Percentiles rank a stretch among this genome's conserved stretches.
These are phyloP conservation scores for Pammene aurita DNA, from an alignment of 2,888 invertebrate genomes.

Conservation along the genomic window DNA sequence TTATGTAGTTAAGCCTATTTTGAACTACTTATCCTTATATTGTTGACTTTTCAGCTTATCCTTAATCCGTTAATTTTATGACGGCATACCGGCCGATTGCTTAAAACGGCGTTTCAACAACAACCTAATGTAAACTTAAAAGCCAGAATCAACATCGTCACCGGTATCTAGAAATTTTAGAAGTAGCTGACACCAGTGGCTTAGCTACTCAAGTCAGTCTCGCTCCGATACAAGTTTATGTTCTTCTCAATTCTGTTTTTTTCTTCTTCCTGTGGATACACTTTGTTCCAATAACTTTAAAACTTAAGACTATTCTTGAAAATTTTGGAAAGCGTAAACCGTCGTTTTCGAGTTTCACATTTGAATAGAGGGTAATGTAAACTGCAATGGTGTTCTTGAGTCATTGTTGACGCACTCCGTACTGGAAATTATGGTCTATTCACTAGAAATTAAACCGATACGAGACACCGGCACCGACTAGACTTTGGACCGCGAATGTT, in stretches of 20 bases:
- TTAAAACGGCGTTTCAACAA: too few species aligned
- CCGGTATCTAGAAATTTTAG: too few species aligned
- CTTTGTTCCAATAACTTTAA: too few species aligned
- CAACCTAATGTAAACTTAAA: too few species aligned
- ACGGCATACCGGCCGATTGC: neutral
- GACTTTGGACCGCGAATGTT: constrained; percentile 27
- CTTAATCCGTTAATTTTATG: neutral
- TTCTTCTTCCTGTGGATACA: too few species aligned
- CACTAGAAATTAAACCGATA: constrained; percentile 31
- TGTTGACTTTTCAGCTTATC: neutral
- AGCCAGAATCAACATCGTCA: too few species aligned
- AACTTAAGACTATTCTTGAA: neutral
- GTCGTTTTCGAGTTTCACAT: constrained; percentile 1
- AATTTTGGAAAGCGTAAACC: neutral
- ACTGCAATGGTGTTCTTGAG: constrained; percentile 25
- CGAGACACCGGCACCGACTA: constrained; percentile 6
- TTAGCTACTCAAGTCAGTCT: too few species aligned
- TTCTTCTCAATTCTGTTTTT: too few species aligned
- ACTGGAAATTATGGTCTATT: constrained; percentile 33
- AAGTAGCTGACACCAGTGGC: too few species aligned
- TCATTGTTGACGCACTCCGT: constrained; percentile 35
- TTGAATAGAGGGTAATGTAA: constrained; percentile 22
- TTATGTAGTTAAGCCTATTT: constrained; percentile 9
- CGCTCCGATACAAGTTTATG: too few species aligned
- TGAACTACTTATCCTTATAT: constrained; percentile 3